A percentile compares a stretch with the other conserved stretches of the same genome.
These are phyloP conservation scores for Harpagoxenus sublaevis DNA, from an alignment of 2,888 invertebrate species.

Conservation along the genomic window DNA sequence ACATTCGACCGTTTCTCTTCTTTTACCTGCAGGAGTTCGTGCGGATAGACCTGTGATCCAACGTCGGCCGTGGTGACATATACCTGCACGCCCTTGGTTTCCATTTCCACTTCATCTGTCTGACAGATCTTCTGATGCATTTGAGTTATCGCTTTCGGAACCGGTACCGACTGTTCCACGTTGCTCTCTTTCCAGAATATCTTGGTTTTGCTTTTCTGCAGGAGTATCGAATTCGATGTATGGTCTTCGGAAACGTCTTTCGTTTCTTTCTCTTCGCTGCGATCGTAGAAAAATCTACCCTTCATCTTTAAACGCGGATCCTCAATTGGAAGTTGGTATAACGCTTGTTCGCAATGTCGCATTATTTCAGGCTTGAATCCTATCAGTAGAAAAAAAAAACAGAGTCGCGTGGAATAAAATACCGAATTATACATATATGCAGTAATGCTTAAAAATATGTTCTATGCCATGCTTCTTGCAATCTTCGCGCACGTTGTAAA, in stretches of 20 bases:
- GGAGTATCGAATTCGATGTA: constrained; percentile 82
- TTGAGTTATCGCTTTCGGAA: constrained; percentile 63
- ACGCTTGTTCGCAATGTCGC: constrained; percentile 83
- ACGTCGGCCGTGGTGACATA: constrained; percentile 70
- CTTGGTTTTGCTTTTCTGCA: constrained; percentile 79
- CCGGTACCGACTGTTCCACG: constrained; percentile 48
- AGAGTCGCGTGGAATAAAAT: constrained; percentile 57
- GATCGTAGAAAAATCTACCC: constrained; percentile 84
- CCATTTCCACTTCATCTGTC: constrained; percentile 79
- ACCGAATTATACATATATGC: background rate
- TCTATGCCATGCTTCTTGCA: constrained; percentile 31
- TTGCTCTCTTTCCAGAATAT: constrained; percentile 82
- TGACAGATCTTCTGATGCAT: constrained; percentile 84
- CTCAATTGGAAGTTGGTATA: constrained; percentile 82
- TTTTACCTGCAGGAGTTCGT: constrained; percentile 63
- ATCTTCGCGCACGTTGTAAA: constrained; percentile 3
- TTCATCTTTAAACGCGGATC: constrained; percentile 84
- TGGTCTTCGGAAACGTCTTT: constrained; percentile 65
- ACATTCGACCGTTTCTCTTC: constrained; percentile 81
- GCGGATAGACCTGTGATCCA: constrained; percentile 74
- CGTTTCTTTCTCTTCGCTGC: constrained; percentile 73
- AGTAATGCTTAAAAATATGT: constrained; percentile 31
- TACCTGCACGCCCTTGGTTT: constrained; percentile 71
- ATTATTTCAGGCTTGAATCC: constrained; percentile 85
- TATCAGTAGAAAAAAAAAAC: constrained; percentile 60